Percentiles rank a stretch among this genome's conserved stretches.
Conservation (phyloP, 37 sponge, comb jelly and placozoan genomes). For the Ianthella basta region DNA sequence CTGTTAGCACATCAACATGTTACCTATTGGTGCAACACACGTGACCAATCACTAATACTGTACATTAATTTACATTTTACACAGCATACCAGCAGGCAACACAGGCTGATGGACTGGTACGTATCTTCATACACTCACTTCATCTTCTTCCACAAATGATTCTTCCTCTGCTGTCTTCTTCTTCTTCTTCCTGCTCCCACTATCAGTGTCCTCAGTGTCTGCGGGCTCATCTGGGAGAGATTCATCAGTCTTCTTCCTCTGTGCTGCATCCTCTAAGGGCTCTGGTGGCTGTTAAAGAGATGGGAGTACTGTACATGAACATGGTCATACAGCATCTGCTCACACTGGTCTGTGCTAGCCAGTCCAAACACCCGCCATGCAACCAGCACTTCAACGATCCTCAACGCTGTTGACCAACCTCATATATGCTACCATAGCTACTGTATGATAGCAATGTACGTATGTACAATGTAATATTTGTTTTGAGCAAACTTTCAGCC, state of each 20-base stretch:
- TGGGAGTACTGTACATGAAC: not conserved
- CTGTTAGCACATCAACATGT: not conserved
- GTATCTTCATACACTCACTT: not conserved
- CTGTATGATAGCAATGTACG: too few species aligned
- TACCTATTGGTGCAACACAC: not conserved
- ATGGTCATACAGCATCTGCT: too few species aligned
- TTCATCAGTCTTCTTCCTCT: slow-evolving; percentile 85
- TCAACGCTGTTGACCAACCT: too few species aligned
- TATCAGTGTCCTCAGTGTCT: slow-evolving; percentile 28
- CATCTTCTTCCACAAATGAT: slow-evolving; percentile 29
- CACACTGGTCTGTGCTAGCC: too few species aligned
- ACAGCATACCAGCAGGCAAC: too few species aligned
- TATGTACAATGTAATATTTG: too few species aligned
- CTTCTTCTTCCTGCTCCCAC: slow-evolving; percentile 29
- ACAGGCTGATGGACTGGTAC: too few species aligned
- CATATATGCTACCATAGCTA: too few species aligned
- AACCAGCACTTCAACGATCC: too few species aligned
- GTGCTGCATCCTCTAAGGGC: slow-evolving; percentile 65
- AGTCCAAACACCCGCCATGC: too few species aligned
- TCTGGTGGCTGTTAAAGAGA: not conserved
- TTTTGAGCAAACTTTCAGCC: too few species aligned
- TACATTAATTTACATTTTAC: too few species aligned
- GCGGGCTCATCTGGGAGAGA: slow-evolving; percentile 81
- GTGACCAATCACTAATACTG: not conserved
- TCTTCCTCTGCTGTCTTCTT: slow-evolving; percentile 21